These are phyloP conservation scores for Acrobasis consociella DNA, from an alignment of 2,888 invertebrate species.

Conservation along the genomic window DNA sequence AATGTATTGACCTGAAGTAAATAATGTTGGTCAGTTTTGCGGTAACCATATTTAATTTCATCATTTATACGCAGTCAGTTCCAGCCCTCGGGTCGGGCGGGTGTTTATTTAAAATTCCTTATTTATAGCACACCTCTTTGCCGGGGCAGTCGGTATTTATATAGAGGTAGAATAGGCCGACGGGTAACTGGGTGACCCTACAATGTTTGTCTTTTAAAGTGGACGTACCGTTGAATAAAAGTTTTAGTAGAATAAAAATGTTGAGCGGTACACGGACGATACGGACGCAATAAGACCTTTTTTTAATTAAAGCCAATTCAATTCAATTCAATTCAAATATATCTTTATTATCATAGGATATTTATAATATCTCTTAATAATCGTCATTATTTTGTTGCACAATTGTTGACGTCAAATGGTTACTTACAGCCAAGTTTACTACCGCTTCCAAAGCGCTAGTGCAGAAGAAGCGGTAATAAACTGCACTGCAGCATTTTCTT, in stretches of 20 bases:
- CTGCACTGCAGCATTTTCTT: no score
- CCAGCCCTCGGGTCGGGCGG: background rate
- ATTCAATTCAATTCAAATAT: no score
- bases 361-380: no score
- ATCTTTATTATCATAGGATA: no score
- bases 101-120: conserved; percentile 15
- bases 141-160: conserved; percentile 10
- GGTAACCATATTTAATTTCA: conserved; percentile 5
- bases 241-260: background rate
- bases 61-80: background rate
- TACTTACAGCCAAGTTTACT: no score
- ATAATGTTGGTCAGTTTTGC: no score
- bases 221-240: background rate
- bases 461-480: no score
- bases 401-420: no score
- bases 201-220: background rate
- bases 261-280: background rate
- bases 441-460: no score
- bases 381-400: no score
- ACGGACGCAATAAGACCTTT: background rate
- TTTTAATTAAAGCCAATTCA: no score
- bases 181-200: background rate
- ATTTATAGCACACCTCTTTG: conserved; percentile 3
- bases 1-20: no score
- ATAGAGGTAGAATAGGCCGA: background rate